A percentile compares a stretch with the other conserved stretches of the same genome.
Evolutionary conservation across 2,888 invertebrate species (phyloP).

Genomic region (Melangyna quadrimaculata): DNA sequence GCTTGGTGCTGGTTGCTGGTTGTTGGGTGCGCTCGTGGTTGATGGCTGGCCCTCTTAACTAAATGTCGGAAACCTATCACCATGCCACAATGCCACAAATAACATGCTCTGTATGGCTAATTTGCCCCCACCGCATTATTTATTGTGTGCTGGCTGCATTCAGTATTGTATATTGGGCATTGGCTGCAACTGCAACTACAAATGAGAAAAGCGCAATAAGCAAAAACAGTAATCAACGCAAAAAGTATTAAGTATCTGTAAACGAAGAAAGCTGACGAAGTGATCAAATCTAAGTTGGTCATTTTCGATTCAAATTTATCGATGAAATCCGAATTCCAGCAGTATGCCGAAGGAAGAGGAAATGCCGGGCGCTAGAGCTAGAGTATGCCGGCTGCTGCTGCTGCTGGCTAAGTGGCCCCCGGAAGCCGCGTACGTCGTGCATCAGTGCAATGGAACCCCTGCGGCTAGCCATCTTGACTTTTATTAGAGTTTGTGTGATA

Average conservation of each 20-base stretch:
- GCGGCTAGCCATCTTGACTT: slow-evolving; percentile 66
- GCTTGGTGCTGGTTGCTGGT: background rate
- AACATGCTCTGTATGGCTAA: slow-evolving; percentile 28
- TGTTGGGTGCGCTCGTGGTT: background rate
- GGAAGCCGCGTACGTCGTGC: slow-evolving; percentile 12
- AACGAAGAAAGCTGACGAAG: slow-evolving; percentile 62
- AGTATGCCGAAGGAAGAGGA: background rate
- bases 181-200: background rate
- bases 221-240: slow-evolving; percentile 49
- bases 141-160: background rate
- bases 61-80: slow-evolving; percentile 30
- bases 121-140: background rate
- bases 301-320: slow-evolving; percentile 67
- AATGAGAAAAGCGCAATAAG: slow-evolving; percentile 57
- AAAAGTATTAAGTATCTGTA: slow-evolving; percentile 54
- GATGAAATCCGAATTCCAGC: slow-evolving; percentile 63
- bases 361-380: background rate
- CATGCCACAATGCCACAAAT: slow-evolving; percentile 19
- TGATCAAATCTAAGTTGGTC: slow-evolving; percentile 69
- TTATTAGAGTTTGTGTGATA: slow-evolving; percentile 68
- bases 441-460: slow-evolving; percentile 39
- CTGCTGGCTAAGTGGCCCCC: background rate
- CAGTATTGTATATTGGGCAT: background rate
- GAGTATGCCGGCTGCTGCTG: background rate
- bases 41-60: slow-evolving; percentile 23